Conservation (phyloP, 1,140 invertebrate species). For the Apis cerana region DNA sequence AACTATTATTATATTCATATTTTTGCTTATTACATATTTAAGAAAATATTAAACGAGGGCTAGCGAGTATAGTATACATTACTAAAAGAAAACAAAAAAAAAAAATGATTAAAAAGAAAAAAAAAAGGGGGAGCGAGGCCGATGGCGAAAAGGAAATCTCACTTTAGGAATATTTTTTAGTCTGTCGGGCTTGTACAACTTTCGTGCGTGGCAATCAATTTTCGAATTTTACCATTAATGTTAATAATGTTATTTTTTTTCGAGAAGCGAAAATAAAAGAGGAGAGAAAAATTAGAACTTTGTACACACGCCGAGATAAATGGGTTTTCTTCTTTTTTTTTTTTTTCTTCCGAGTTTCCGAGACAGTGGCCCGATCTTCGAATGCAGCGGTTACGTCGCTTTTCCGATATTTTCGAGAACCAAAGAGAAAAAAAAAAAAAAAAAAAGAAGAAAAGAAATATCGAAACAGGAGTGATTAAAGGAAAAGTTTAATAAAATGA, state of each 20-base stretch:
- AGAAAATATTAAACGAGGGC: conserved; percentile 74
- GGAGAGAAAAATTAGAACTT: conserved; percentile 10
- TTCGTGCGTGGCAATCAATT: conserved; percentile 67
- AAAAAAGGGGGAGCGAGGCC: conserved; percentile 24
- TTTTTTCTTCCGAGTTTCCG: not conserved
- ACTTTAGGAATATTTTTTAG: conserved; percentile 47
- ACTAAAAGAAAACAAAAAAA: not conserved
- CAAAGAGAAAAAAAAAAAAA: not conserved
- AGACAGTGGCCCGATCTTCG: conserved; percentile 23
- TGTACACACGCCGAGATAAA: conserved; percentile 45
- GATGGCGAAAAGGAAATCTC: conserved; percentile 39
- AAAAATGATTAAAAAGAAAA: conserved; percentile 34
- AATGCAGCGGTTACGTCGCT: conserved; percentile 62
- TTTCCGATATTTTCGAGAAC: conserved; percentile 65
- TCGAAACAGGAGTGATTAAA: conserved; percentile 5
- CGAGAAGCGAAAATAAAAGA: conserved; percentile 1
- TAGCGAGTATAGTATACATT: conserved; percentile 68
- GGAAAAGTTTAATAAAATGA: conserved; percentile 26
- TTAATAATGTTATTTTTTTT: conserved; percentile 34
- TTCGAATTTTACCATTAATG: conserved; percentile 60
- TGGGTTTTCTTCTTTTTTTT: conserved; percentile 13
- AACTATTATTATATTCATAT: conserved; percentile 81
- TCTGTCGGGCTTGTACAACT: conserved; percentile 50
- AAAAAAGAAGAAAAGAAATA: conserved; percentile 22
- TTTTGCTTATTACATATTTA: conserved; percentile 80